Conservation (phyloP, 1,140 invertebrate genomes). For the Rhopalosiphum padi region DNA sequence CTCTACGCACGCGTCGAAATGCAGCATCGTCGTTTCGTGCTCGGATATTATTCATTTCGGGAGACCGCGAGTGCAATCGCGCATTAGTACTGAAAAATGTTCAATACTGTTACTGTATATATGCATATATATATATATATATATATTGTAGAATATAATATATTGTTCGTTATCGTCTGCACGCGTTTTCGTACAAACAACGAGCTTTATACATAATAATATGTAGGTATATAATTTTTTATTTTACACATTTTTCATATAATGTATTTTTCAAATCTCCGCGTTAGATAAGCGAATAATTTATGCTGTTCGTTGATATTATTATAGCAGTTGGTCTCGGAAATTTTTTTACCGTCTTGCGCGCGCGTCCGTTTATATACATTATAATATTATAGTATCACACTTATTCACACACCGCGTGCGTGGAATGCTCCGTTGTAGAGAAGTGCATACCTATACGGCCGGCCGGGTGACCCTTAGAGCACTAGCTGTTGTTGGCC, state of each 20-base stretch:
- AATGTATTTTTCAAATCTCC: slow-evolving; percentile 10
- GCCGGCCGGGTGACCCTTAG: neutral
- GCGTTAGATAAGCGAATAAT: slow-evolving; percentile 6
- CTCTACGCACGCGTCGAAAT: neutral
- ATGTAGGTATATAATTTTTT: neutral
- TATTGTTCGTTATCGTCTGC: slow-evolving; percentile 12
- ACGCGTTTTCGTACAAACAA: slow-evolving; percentile 8
- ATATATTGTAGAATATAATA: neutral
- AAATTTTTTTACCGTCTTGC: neutral
- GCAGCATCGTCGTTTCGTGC: neutral
- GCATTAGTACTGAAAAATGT: neutral
- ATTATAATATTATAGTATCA: neutral
- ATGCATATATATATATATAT: neutral
- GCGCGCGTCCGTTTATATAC: neutral
- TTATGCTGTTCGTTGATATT: neutral
- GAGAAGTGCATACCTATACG: neutral
- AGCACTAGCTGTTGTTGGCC: neutral
- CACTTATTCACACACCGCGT: neutral
- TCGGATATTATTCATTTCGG: slow-evolving; percentile 3
- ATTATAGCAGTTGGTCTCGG: neutral
- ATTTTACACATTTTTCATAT: neutral
- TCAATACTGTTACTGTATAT: neutral
- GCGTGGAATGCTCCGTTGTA: neutral
- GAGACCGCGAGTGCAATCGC: neutral
- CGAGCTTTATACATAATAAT: neutral